phyloP scores from a whole-genome alignment of 2,888 invertebrate species.

The Synergus laeviventris region DNA sequence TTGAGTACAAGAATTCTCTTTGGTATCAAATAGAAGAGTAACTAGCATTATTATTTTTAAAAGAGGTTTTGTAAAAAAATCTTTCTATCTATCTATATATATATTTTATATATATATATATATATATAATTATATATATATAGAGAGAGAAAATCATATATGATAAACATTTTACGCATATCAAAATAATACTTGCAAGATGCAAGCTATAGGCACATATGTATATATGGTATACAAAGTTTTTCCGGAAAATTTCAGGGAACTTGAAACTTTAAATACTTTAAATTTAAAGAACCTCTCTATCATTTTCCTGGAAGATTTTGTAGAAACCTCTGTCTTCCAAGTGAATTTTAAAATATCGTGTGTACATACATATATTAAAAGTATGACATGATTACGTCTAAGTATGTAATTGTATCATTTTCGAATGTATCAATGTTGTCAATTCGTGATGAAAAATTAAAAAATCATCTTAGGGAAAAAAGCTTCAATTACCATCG shows the following conservation, averaged over 20 bases:
- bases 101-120: background rate
- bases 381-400: conserved; percentile 46
- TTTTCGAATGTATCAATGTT: conserved; percentile 58
- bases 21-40: background rate
- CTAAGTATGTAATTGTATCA: conserved; percentile 46
- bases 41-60: background rate
- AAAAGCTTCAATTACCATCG: background rate
- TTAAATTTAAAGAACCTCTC: conserved; percentile 40
- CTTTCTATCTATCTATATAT: conserved; percentile 23
- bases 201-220: conserved; percentile 26
- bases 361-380: conserved; percentile 51
- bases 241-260: conserved; percentile 28
- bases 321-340: conserved; percentile 74
- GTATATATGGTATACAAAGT: conserved; percentile 23
- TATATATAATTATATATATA: too few relatives aligned
- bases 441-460: conserved; percentile 56
- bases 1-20: background rate
- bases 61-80: conserved; percentile 27
- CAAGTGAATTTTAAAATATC: conserved; percentile 70
- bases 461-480: background rate
- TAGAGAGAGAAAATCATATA: background rate
- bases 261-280: conserved; percentile 34
- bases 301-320: conserved; percentile 40
- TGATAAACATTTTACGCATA: conserved; percentile 12
- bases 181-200: conserved; percentile 27